Evolutionary conservation across 1,140 invertebrate genomes (phyloP), one percentile per base, ranked within the genome.

Genomic region (Onthophagus taurus): DNA sequence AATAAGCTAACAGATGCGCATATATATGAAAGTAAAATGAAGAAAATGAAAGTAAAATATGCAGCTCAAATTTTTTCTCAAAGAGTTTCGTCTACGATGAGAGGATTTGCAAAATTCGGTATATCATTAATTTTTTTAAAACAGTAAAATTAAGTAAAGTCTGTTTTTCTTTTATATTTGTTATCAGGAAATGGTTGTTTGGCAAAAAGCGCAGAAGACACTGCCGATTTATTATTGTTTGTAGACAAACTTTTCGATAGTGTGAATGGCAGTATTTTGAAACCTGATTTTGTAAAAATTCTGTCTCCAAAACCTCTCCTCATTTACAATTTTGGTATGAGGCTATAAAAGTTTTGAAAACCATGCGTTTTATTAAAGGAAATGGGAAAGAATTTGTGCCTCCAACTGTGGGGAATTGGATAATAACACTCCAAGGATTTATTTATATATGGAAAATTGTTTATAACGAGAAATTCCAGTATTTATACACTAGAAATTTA

Each of bases 211-310:
- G 41, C 36, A 14, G 9, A 17, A 11, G 49, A 37, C 21, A 48
- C 49, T 29, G 49, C 42, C 13, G 42, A 44, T 35, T 45, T 45
- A 24, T 17, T 45, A 3, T 36, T 43, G 12, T 51, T 48, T 17
- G 14, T 51, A 8, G 42, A 48, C 31, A 30, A 48, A 31, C 20
- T 51, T 12, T 51, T 45, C 29, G 49, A 51, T 26, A 45, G 42
- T 26, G 34, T 44, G 1, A 51, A 51, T 48, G 41, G 45, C 9
- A 13, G 24, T 37, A 7, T 4, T 9, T 16, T 36, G 9, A 4
- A 19, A 19, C 16, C 12, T 23, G 21, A 34, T 3, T 13, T 30
- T 29, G 31, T 18, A 20, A 34, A 12, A 23, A 17, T 31, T 34
- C 38, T 20, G 20, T 47, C 3, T 38, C 24, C 7, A 16, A 43